Evolutionary conservation across 2,113 vertebrate genomes (phyloP), one percentile per base, ranked within the genome.

Genomic region (Cynopterus brachyotis): DNA sequence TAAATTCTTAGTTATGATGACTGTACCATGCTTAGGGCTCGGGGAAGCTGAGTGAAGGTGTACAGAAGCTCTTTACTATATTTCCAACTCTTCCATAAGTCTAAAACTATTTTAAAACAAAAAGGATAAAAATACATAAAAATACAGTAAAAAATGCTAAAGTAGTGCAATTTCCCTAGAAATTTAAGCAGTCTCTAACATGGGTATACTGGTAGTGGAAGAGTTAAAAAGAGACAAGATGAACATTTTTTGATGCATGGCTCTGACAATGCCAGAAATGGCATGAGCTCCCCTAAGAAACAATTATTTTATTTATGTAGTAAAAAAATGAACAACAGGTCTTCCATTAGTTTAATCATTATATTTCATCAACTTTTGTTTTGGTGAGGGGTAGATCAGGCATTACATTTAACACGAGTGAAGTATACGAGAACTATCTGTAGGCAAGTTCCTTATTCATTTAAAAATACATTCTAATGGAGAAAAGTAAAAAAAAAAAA

Each of bases 321-420:
- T 84, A 79, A 88, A 75, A 75, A 62, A n/a, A 66, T 91, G 11
- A 50, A 67, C 59, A 66, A 5, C 30, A 59, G 2, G 9, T n/a
- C 22, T 67, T 67, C 12, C 16, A 35, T 30, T 59, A 42, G 2
- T 64, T 91, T 78, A 67, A 22, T 62, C 76, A 32, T 19, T 67
- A 10, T 57, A 53, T 69, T 19, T 94, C 20, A 30, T 22, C 22
- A 72, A 59, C 2, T 66, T 20, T 50, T 32, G 37, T 45, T 16
- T 26, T 22, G 40, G 40, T 2, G 4, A 11, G 26, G 10, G 22
- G 9, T 9, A 10, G 20, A 6, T 45, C 24, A 47, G 3, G 0
- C 8, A 22, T 85, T 82, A 69, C 53, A 20, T 64, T 70, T 35
- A 80, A 1, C 0, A 32, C 78, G 20, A 69, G 12, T 62, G 50